phyloP scores from a whole-genome alignment of 2,888 invertebrate species.

The Tenthredo livida region DNA sequence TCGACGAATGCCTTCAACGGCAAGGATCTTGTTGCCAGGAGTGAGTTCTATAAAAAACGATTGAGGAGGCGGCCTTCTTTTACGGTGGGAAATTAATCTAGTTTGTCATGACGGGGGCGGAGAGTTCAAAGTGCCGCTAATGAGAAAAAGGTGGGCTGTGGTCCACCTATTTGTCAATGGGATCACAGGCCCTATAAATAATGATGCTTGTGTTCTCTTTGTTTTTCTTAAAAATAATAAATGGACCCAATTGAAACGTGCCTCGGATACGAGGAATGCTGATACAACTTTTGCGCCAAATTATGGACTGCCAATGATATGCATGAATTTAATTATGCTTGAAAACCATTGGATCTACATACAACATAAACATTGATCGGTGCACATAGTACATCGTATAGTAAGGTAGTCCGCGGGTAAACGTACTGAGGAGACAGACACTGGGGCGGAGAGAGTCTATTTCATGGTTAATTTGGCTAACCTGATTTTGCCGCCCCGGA shows the following conservation, averaged over 20 bases:
- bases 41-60: conserved; percentile 76
- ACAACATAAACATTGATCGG: conserved; percentile 22
- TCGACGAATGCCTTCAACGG: conserved; percentile 14
- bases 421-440: conserved; percentile 62
- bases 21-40: conserved; percentile 3
- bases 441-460: conserved; percentile 77
- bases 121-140: conserved; percentile 78
- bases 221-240: neutral
- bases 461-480: conserved; percentile 79
- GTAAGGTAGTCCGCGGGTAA: conserved; percentile 43
- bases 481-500: conserved; percentile 73
- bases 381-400: neutral
- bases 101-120: conserved; percentile 78
- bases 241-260: neutral
- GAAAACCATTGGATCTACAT: neutral
- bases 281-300: neutral
- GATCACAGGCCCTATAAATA: conserved; percentile 72
- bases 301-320: neutral
- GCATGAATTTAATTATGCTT: neutral
- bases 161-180: conserved; percentile 75
- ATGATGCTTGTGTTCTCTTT: conserved; percentile 54
- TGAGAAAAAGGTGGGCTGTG: conserved; percentile 75
- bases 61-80: conserved; percentile 64
- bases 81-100: conserved; percentile 76
- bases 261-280: neutral